phyloP scores from a whole-genome alignment of 2,797 vertebrate species.

The Poeciliopsis infans region DNA sequence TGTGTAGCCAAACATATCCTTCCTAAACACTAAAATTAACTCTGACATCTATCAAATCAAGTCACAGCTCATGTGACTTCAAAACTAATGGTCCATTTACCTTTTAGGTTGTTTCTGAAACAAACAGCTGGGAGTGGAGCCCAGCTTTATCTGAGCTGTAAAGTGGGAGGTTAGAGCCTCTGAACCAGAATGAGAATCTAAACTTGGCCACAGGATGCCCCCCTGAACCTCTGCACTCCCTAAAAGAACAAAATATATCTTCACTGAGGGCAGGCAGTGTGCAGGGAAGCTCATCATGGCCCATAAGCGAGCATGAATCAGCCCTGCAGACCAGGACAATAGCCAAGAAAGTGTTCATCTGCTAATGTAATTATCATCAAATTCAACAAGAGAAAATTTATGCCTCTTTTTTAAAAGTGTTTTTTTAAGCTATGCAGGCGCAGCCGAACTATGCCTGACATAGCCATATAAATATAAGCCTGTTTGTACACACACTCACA shows the following conservation, averaged over 20 bases:
- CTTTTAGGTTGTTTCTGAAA: slow-evolving; percentile 46
- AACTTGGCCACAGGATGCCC: slow-evolving; percentile 66
- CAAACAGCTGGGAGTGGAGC: slow-evolving; percentile 38
- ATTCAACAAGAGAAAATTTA: slow-evolving; percentile 57
- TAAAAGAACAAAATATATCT: slow-evolving; percentile 27
- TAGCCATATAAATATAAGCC: slow-evolving; percentile 17
- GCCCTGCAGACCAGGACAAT: slow-evolving; percentile 69
- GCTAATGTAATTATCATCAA: slow-evolving; percentile 75
- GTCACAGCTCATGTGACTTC: slow-evolving; percentile 2
- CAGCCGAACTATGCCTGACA: neutral
- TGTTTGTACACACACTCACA: slow-evolving; percentile 45
- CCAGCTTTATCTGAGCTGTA: slow-evolving; percentile 12
- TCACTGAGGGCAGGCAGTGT: slow-evolving; percentile 54
- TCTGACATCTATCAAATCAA: slow-evolving; percentile 46
- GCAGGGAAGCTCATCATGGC: slow-evolving; percentile 48
- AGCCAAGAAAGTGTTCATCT: slow-evolving; percentile 74
- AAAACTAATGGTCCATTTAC: slow-evolving; percentile 35
- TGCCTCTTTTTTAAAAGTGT: slow-evolving; percentile 28
- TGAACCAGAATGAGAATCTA: slow-evolving; percentile 72
- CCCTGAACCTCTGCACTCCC: neutral
- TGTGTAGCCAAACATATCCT: neutral
- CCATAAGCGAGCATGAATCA: slow-evolving; percentile 48
- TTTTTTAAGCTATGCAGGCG: slow-evolving; percentile 44
- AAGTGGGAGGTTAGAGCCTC: slow-evolving; percentile 43
- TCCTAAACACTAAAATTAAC: neutral